These are phyloP conservation scores for Abramis brama DNA, from an alignment of 2,113 vertebrate genomes.

Conservation along the genomic window DNA sequence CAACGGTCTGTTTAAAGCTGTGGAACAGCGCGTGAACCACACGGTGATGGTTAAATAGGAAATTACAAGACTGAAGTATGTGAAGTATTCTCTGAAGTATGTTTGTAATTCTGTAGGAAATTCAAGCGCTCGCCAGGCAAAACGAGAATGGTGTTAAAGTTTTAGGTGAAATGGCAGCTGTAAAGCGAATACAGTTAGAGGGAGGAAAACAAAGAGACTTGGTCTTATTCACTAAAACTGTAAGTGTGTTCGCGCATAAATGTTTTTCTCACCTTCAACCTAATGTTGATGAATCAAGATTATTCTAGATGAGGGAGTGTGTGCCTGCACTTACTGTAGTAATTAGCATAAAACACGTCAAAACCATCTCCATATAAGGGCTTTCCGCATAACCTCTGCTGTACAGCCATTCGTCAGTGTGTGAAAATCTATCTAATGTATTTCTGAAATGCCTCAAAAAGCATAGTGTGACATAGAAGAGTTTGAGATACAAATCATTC, in stretches of 20 bases:
- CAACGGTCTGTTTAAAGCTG: slow-evolving; percentile 30
- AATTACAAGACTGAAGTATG: slow-evolving; percentile 17
- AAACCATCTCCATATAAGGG: background rate
- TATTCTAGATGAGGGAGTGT: background rate
- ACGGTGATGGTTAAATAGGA: background rate
- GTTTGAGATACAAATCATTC: background rate
- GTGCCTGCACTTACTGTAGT: background rate
- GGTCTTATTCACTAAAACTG: background rate
- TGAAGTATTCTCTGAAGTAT: background rate
- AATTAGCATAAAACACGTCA: background rate
- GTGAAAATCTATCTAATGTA: background rate
- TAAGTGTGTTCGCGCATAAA: background rate
- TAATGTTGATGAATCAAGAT: background rate
- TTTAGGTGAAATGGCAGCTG: slow-evolving; percentile 3
- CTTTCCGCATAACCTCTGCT: background rate
- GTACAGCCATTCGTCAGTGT: background rate
- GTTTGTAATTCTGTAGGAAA: background rate
- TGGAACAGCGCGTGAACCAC: background rate
- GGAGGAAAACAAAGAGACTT: background rate
- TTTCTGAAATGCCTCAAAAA: background rate
- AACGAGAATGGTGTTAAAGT: background rate
- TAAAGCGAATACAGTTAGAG: background rate
- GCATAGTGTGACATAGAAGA: too few species aligned
- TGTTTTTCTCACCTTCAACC: background rate
- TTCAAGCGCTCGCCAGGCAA: background rate